A percentile compares a stretch with the other conserved stretches of the same genome.
These are phyloP conservation scores for Cotesia glomerata DNA, from an alignment of 1,140 invertebrate genomes.

Conservation along the genomic window DNA sequence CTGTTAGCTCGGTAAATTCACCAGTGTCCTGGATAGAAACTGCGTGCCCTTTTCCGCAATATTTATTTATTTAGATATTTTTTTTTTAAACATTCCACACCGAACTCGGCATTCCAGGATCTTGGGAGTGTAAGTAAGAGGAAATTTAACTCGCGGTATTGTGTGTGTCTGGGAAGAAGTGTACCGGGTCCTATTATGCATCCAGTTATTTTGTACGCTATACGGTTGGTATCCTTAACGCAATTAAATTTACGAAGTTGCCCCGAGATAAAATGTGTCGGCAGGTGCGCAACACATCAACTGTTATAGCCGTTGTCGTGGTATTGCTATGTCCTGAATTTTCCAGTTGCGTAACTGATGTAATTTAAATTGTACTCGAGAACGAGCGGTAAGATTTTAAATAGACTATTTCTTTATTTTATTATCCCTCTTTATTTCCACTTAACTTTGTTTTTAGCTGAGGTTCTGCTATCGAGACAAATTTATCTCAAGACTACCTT, in stretches of 20 bases:
- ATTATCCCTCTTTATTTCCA: background rate
- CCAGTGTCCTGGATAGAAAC: background rate
- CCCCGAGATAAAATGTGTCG: constrained; percentile 24
- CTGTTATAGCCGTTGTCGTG: constrained; percentile 8
- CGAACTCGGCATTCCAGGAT: too few relatives aligned
- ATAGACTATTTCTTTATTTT: constrained; percentile 15
- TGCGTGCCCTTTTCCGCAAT: background rate
- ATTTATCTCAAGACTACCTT: too few relatives aligned
- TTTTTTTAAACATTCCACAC: too few relatives aligned
- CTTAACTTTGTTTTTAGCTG: too few relatives aligned
- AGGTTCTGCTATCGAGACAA: too few relatives aligned
- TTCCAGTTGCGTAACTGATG: constrained; percentile 28
- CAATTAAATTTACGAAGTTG: constrained; percentile 36
- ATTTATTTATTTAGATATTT: too few relatives aligned
- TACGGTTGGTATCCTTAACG: constrained; percentile 53
- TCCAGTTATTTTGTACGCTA: constrained; percentile 50
- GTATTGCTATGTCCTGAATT: constrained; percentile 23
- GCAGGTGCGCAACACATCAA: background rate
- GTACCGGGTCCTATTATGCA: too few relatives aligned
- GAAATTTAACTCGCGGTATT: too few relatives aligned
- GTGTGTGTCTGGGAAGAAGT: too few relatives aligned
- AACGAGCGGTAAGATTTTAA: constrained; percentile 24
- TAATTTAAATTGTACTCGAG: constrained; percentile 33
- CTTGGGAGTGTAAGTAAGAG: too few relatives aligned
- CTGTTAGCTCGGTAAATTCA: too few relatives aligned